Percentiles rank a stretch among this genome's conserved stretches.
phyloP scores from a whole-genome alignment of 2,113 vertebrate genomes.

The Dasypus novemcinctus region DNA sequence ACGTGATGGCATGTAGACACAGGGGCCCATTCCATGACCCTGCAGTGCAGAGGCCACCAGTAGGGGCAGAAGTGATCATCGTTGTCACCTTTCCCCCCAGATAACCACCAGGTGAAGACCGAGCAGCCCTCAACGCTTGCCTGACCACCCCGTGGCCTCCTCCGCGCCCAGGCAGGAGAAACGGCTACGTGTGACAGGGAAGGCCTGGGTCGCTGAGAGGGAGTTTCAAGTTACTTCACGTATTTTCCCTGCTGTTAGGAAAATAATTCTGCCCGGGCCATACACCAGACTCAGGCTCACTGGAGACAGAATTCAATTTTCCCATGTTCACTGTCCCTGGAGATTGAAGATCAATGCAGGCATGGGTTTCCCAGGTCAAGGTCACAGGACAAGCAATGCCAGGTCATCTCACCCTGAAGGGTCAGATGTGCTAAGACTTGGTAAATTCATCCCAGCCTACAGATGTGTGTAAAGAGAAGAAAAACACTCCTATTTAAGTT shows the following conservation, averaged over 20 bases:
- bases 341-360: fast-evolving
- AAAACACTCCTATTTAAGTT: neutral
- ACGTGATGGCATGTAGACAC: neutral
- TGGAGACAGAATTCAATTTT: neutral
- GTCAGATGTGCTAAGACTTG: neutral
- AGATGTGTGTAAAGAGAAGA: neutral
- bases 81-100: fast-evolving
- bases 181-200: fast-evolving
- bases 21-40: neutral
- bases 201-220: no score
- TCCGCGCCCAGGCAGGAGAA: neutral
- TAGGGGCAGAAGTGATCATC: neutral
- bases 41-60: neutral
- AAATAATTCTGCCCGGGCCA: neutral
- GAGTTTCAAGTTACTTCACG: neutral
- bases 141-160: neutral
- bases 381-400: neutral
- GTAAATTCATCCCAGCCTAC: neutral
- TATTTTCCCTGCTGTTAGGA: neutral
- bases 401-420: no score
- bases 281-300: neutral
- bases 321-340: fast-evolving
- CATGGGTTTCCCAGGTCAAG: no score
- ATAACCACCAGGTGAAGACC: neutral
- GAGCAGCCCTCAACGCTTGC: no score